Evolutionary conservation across 2,797 vertebrate genomes (phyloP), one percentile per base, ranked within the genome.

Genomic region (Enteromius fasciolatus): DNA sequence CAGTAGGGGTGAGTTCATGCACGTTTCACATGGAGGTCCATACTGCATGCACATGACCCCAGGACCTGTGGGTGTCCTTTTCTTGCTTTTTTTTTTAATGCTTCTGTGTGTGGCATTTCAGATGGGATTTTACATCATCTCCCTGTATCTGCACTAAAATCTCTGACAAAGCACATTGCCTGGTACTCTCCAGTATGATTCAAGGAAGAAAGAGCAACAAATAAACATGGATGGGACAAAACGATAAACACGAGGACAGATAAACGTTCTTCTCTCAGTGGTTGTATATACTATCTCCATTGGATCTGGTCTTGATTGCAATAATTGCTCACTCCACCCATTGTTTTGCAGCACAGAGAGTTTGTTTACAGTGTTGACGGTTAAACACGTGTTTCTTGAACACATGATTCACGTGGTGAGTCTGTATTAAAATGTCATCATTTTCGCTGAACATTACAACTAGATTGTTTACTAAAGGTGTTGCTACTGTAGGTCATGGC

Each of bases 211-310:
- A 48, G 3, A 64, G 64, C 41, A 57, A 64, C 33, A 86, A 87
- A 92, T 88, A 87, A 75, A 69, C 20, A 74, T 67, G 70, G 64
- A 77, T 81, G 76, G 72, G 87, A 90, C 84, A n/a, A 90, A 92
- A 85, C 78, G 84, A 91, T 85, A 61, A 72, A 75, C 54, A 76
- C 54, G 15, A 61, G 72, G 25, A 48, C 25, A 86, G 88, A 92
- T 88, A 88, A 76, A 72, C 20, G 64, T 46, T 61, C 3, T 11
- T 44, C 25, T 72, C 18, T 48, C 11, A 39, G 17, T 23, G 9
- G 23, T 5, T 39, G 7, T 66, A 10, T 79, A 61, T 25, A 5
- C 23, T 54, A 78, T 68, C 36, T 48, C 80, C 12, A 11, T n/a
- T 73, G 46, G 25, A 33, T 77, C 36, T 81, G 78, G 39, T 80